phyloP scores from a whole-genome alignment of 2,888 invertebrate genomes.

The Busseola fusca region DNA sequence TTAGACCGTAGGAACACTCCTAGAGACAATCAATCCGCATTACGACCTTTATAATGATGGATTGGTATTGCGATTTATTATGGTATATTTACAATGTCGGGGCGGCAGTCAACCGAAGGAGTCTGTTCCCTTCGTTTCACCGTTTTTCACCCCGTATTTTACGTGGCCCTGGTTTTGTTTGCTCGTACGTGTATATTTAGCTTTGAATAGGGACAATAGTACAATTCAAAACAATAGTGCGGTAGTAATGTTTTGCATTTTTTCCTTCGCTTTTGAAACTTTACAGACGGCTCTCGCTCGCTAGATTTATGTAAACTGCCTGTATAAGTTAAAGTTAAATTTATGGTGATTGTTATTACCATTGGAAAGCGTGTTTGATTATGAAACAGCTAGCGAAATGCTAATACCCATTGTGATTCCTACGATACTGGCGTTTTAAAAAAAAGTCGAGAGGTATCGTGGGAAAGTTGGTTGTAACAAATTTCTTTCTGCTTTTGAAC shows the following conservation, averaged over 20 bases:
- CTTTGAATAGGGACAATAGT: constrained; percentile 36
- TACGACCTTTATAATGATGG: constrained; percentile 53
- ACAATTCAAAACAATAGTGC: constrained; percentile 43
- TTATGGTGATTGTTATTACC: constrained; percentile 56
- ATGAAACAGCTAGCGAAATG: constrained; percentile 19
- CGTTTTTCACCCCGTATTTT: constrained; percentile 37
- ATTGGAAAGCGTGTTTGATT: constrained; percentile 46
- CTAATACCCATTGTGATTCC: constrained; percentile 17
- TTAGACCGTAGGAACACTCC: background rate
- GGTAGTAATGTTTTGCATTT: constrained; percentile 22
- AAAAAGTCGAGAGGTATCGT: background rate
- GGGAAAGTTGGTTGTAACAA: background rate
- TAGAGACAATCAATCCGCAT: constrained; percentile 52
- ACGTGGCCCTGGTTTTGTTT: constrained; percentile 26
- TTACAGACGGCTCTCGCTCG: constrained; percentile 8
- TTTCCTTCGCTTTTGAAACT: constrained; percentile 30
- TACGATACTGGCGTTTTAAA: background rate
- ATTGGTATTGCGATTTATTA: constrained; percentile 52
- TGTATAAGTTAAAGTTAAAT: constrained; percentile 41
- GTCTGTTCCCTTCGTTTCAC: constrained; percentile 9
- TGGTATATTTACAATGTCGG: constrained; percentile 43
- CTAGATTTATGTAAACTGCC: constrained; percentile 39
- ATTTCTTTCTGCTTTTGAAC: background rate
- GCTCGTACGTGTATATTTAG: constrained; percentile 19
- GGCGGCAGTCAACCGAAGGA: constrained; percentile 2